Base-by-base conservation (phyloP, 2,797 vertebrate genomes). In the Rousettus madagascariensis region DNA sequence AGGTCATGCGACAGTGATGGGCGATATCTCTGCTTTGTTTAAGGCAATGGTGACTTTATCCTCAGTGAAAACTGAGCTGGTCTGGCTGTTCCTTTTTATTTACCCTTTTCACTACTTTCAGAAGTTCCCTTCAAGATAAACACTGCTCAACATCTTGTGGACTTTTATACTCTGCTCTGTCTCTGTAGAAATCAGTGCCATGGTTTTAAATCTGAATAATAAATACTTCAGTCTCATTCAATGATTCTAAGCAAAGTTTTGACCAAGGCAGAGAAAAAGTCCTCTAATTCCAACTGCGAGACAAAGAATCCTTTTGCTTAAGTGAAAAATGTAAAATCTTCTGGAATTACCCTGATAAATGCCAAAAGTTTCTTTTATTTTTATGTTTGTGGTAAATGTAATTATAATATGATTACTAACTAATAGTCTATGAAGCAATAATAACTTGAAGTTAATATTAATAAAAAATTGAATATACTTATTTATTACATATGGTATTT, bases 11-110 rank as follows among this genome's bases (percentile, higher is more conserved):
- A 90, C 71, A 97, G 84, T 22, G 95, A 61, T 4, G 53, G 38
- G 80, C 1, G n/a, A 72, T 53, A 63, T 51, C 74, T 93, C 65
- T 88, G 85, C 79, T 98, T 97, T 96, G 5, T 63, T 90, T 75
- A 90, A 63, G 71, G 86, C 0, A 12, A 17, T 49, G 33, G 26
- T 49, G 93, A 96, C 59, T 96, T 97, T 97, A 88, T 97, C 84
- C 72, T 82, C 46, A 65, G 36, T 86, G 86, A 36, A 89, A 97
- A 72, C 20, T 75, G 36, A 69, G 28, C 17, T 17, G 41, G 11
- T 1, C 20, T 46, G 26, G 6, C 36, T 86, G 63, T 87, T 53
- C 75, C 79, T 90, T 28, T 71, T 17, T 3, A 16, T 80, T 57
- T 92, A 30, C 20, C 63, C 6, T 71, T 46, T 80, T 91, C 30